phyloP scores from a whole-genome alignment of 2,797 vertebrate genomes.

The Clarias platycephalus region DNA sequence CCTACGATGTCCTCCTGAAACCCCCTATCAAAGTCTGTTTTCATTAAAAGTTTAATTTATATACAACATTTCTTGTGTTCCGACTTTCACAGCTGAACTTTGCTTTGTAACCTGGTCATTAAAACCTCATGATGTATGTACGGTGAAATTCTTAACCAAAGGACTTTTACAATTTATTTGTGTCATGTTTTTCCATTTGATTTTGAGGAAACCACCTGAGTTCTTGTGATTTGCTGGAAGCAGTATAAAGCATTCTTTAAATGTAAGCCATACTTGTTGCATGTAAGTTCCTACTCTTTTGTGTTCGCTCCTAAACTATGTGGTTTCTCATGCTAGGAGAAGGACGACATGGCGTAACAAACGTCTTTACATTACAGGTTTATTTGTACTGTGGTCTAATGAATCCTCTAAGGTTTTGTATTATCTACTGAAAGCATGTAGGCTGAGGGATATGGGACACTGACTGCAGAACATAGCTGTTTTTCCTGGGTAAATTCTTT shows the following conservation, averaged over 20 bases:
- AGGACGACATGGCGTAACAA: slow-evolving; percentile 8
- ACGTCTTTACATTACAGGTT: slow-evolving; percentile 16
- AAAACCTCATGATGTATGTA: slow-evolving; percentile 58
- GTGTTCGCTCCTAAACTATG: slow-evolving; percentile 1
- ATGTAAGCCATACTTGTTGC: neutral
- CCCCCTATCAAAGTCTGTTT: slow-evolving; percentile 80
- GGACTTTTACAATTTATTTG: neutral
- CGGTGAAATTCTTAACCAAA: neutral
- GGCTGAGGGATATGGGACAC: slow-evolving; percentile 72
- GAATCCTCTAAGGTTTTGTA: slow-evolving; percentile 29
- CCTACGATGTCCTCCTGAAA: slow-evolving; percentile 70
- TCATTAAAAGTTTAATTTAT: slow-evolving; percentile 73
- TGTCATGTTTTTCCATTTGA: slow-evolving; percentile 11
- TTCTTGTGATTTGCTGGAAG: slow-evolving; percentile 18
- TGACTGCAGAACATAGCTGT: slow-evolving; percentile 67
- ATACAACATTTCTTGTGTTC: slow-evolving; percentile 54
- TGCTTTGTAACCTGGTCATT: slow-evolving; percentile 80
- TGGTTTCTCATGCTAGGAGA: slow-evolving; percentile 8
- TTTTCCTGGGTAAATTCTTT: slow-evolving; percentile 63
- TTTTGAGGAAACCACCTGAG: neutral
- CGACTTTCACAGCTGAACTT: slow-evolving; percentile 74
- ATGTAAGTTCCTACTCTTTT: slow-evolving; percentile 1
- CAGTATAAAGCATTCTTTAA: slow-evolving; percentile 22
- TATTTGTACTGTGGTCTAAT: slow-evolving; percentile 38
- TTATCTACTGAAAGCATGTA: slow-evolving; percentile 36